Evolutionary conservation across 2,797 vertebrate species (phyloP).

Genomic region (Tachyglossus aculeatus): DNA sequence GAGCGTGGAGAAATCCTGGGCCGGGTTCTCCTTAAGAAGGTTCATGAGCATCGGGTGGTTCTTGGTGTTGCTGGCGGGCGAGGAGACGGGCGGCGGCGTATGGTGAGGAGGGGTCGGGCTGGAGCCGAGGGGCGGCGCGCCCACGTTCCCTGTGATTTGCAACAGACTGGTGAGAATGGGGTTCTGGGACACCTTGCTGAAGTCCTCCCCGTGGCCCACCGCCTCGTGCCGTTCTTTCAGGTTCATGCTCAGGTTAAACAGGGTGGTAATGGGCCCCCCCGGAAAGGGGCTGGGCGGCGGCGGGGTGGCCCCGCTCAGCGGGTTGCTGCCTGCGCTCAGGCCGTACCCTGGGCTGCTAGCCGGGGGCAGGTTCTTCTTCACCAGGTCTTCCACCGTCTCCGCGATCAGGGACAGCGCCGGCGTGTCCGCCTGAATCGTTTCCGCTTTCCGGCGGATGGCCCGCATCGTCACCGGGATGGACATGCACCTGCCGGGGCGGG

Average conservation of each 20-base stretch:
- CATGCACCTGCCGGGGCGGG: slow-evolving; percentile 92
- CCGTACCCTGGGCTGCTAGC: slow-evolving; percentile 95
- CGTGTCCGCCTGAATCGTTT: slow-evolving; percentile 98
- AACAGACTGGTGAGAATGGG: slow-evolving; percentile 97
- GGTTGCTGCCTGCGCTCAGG: slow-evolving; percentile 87
- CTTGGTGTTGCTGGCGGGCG: slow-evolving; percentile 98
- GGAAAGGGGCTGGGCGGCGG: slow-evolving; percentile 88
- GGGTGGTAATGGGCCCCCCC: slow-evolving; percentile 86
- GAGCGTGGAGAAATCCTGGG: slow-evolving; percentile 92
- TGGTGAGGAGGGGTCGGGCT: slow-evolving; percentile 96
- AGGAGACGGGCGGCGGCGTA: slow-evolving; percentile 94
- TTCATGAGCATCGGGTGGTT: slow-evolving; percentile 99
- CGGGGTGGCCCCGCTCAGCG: slow-evolving; percentile 89
- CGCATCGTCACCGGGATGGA: slow-evolving; percentile 99
- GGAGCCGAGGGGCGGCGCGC: slow-evolving; percentile 81
- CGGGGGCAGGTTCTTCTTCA: slow-evolving; percentile 96
- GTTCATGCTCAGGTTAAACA: slow-evolving; percentile 87
- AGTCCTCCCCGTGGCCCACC: slow-evolving; percentile 89
- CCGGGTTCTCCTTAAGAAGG: slow-evolving; percentile 95
- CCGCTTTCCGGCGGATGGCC: slow-evolving; percentile 95
- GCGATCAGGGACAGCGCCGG: slow-evolving; percentile 96
- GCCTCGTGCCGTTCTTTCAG: slow-evolving; percentile 85
- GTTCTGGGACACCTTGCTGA: slow-evolving; percentile 98
- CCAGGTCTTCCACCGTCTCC: slow-evolving; percentile 97
- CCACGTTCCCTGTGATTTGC: slow-evolving; percentile 94